Base-by-base conservation (phyloP, 1,140 invertebrate genomes). In the Metopolophium dirhodum region DNA sequence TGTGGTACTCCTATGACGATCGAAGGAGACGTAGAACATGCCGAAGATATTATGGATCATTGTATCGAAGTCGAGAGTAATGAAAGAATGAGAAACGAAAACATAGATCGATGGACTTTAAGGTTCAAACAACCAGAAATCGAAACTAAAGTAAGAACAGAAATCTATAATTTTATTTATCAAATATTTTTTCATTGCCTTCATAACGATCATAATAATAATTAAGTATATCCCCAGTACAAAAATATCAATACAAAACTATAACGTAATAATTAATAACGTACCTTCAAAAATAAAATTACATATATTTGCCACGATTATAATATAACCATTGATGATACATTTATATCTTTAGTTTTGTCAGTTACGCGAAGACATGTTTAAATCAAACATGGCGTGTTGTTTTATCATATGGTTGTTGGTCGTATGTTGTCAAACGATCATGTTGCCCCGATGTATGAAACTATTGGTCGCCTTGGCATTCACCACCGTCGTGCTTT, bases 41-140 rank as follows among this genome's bases (percentile, higher is more conserved):
- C 98, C 49, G 97, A 98, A 94, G 97, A 98, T 94, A 97, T 98
- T 94, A 97, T 98, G 94, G 98, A 98, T 94, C 97, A 98, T 94
- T 97, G 97, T 93, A 98, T 99, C 57, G 98, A 99, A 95, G 98
- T 98, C 85, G 98, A 98, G 94, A 98, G 98, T 94, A 99, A 99
- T 95, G 98, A 98, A 94, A 96, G 97, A 93, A 98, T 99, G 96
- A 96, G 98, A 37, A 96, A 97, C 26, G 97, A 98, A 45, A 98
- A 99, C 95, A 97, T 99, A 94, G 97, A 97, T 94, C 95, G 97
- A 8, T 98, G 98, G 97, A 97, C 97, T 7, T 96, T 99, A 35
- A 97, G 97, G 90, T 99, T 99, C 95, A 97, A 97, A 83, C 97
- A 98, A 91, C 95, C 95, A 41, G 96, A 96, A 54, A 95, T 97